A percentile compares a stretch with the other conserved stretches of the same genome.
These are phyloP conservation scores for Bos javanicus DNA, from an alignment of 2,113 vertebrate species.

Conservation along the genomic window DNA sequence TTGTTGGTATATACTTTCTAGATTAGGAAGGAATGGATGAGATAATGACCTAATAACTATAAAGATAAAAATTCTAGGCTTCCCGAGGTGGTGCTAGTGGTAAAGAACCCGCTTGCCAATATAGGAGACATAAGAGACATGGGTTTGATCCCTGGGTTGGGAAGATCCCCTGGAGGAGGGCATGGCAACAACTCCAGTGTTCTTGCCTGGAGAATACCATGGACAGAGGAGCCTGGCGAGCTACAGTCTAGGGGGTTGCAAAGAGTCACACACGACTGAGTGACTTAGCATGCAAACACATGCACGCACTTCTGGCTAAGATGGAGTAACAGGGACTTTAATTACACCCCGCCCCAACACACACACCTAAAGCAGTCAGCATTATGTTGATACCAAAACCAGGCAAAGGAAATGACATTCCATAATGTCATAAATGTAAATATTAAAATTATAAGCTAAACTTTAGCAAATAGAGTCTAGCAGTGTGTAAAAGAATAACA, in stretches of 20 bases:
- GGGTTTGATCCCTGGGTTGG: neutral
- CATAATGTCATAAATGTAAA: neutral
- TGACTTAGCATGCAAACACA: neutral
- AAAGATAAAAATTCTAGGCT: neutral
- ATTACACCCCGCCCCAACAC: neutral
- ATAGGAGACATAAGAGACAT: neutral
- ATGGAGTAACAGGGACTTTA: neutral
- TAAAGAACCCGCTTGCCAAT: neutral
- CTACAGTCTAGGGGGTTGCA: neutral
- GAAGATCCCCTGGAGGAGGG: neutral
- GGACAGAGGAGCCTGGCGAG: neutral
- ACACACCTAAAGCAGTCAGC: neutral
- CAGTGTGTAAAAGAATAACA: neutral
- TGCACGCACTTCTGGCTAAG: neutral
- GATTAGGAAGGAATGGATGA: neutral
- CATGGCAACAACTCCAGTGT: neutral
- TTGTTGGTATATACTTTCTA: neutral
- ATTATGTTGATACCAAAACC: constrained; percentile 1
- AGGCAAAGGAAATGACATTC: neutral
- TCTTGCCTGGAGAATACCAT: neutral
- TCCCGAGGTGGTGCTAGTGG: neutral
- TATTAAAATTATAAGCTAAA: neutral
- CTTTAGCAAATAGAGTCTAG: neutral
- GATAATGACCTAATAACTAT: neutral
- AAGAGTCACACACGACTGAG: neutral